These are phyloP conservation scores for Cacatua alba DNA, from an alignment of 2,113 vertebrate genomes.

Conservation along the genomic window DNA sequence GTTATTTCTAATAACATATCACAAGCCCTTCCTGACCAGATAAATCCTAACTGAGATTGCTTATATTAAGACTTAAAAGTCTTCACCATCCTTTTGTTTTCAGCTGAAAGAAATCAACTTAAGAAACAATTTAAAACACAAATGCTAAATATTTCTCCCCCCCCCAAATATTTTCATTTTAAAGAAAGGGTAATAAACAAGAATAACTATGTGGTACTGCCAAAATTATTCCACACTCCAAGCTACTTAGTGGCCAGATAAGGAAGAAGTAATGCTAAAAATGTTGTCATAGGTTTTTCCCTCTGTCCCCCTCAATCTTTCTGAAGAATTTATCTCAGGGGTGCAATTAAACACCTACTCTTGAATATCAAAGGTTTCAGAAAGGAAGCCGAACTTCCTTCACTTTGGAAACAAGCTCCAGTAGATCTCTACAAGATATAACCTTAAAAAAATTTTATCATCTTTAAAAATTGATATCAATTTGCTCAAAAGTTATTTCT, in stretches of 20 bases:
- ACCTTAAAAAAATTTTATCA: background rate
- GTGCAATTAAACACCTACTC: slow-evolving; percentile 11
- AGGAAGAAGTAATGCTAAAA: background rate
- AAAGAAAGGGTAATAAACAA: slow-evolving; percentile 19
- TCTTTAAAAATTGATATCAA: background rate
- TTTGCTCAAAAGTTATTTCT: background rate
- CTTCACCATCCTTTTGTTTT: background rate
- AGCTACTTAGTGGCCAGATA: background rate
- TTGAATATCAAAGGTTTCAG: background rate
- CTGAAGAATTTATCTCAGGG: background rate
- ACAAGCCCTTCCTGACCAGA: slow-evolving; percentile 45
- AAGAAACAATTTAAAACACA: background rate
- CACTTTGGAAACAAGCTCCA: background rate
- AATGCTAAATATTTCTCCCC: slow-evolving; percentile 15
- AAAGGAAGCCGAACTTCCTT: background rate
- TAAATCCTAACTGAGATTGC: slow-evolving; percentile 15
- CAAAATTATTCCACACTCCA: background rate
- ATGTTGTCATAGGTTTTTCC: background rate
- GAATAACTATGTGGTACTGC: background rate
- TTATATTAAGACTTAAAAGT: background rate
- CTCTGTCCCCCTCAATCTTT: background rate
- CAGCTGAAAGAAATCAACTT: background rate
- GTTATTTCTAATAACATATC: slow-evolving; percentile 58
- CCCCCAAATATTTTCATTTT: background rate
- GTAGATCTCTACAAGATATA: background rate